Evolutionary conservation across 2,888 invertebrate species (phyloP).

Genomic region (Oscheius sp.): DNA sequence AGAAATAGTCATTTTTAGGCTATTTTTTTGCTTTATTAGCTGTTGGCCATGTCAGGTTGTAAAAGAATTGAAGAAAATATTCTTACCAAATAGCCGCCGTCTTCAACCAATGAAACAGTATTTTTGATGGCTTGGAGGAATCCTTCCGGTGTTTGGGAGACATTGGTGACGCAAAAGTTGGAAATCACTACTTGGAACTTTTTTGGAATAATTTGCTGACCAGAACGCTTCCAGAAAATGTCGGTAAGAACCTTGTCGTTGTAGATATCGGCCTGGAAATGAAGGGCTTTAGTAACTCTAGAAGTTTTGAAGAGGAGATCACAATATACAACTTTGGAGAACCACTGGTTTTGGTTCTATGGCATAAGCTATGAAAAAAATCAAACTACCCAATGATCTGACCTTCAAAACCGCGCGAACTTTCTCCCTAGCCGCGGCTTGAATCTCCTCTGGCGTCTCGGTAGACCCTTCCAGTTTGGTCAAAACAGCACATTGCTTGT

Average conservation of each 20-base stretch:
- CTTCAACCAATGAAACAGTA: neutral
- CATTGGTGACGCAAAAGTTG: neutral
- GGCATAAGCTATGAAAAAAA: too few relatives aligned
- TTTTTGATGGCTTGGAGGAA: neutral
- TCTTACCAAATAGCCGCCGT: neutral
- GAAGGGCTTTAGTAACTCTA: neutral
- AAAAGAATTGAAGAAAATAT: too few relatives aligned
- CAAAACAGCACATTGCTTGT: neutral
- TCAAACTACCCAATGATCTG: too few relatives aligned
- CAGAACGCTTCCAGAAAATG: neutral
- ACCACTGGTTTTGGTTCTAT: too few relatives aligned
- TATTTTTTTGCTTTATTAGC: too few relatives aligned
- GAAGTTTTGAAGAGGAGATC: neutral
- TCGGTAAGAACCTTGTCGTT: neutral
- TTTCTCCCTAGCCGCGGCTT: neutral
- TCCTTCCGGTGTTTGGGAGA: neutral
- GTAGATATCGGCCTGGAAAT: neutral
- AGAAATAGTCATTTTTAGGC: too few relatives aligned
- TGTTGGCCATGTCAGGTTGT: too few relatives aligned
- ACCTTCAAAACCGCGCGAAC: neutral
- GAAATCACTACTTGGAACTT: neutral
- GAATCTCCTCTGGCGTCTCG: neutral
- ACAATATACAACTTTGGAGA: too few relatives aligned
- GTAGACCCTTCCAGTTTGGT: neutral
- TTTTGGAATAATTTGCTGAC: neutral